A percentile compares a stretch with the other conserved stretches of the same genome.
Evolutionary conservation across 2,113 vertebrate species (phyloP).

Genomic region (Ursus arctos): DNA sequence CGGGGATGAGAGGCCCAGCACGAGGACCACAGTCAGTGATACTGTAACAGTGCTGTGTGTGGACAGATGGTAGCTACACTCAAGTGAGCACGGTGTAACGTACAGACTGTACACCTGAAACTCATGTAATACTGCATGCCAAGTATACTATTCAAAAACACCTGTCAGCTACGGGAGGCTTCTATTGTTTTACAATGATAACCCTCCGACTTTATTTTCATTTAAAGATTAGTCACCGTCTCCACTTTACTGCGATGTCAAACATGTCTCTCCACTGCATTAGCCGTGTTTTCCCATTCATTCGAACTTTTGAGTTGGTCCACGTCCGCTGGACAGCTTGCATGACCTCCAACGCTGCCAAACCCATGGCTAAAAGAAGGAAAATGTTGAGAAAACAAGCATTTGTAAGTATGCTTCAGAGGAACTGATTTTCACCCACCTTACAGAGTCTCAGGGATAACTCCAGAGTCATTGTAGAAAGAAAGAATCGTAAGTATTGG

Average conservation of each 20-base stretch:
- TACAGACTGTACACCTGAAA: not conserved
- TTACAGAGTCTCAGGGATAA: not conserved
- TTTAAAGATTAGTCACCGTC: slow-evolving; percentile 92
- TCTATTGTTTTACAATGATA: not conserved
- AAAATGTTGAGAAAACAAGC: not conserved
- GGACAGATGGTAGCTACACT: not conserved
- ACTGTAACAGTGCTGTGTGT: not conserved
- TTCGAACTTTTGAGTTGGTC: slow-evolving; percentile 97
- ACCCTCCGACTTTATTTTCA: not conserved
- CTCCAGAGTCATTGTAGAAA: not conserved
- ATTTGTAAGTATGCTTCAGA: not conserved
- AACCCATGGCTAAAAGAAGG: slow-evolving; percentile 93
- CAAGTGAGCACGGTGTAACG: not conserved
- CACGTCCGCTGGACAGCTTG: slow-evolving; percentile 97
- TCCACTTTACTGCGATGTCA: slow-evolving; percentile 98
- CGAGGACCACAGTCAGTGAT: not conserved
- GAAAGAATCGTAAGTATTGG: not conserved
- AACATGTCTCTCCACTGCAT: slow-evolving; percentile 99
- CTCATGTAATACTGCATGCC: not conserved
- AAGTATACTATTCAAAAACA: not conserved
- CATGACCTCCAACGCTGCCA: slow-evolving; percentile 98
- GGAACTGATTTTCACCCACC: not conserved
- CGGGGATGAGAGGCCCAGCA: not conserved
- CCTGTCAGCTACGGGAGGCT: not conserved
- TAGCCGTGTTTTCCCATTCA: slow-evolving; percentile 96